These are phyloP conservation scores for Caerostris darwini DNA, from an alignment of 1,140 invertebrate species.

Conservation along the genomic window DNA sequence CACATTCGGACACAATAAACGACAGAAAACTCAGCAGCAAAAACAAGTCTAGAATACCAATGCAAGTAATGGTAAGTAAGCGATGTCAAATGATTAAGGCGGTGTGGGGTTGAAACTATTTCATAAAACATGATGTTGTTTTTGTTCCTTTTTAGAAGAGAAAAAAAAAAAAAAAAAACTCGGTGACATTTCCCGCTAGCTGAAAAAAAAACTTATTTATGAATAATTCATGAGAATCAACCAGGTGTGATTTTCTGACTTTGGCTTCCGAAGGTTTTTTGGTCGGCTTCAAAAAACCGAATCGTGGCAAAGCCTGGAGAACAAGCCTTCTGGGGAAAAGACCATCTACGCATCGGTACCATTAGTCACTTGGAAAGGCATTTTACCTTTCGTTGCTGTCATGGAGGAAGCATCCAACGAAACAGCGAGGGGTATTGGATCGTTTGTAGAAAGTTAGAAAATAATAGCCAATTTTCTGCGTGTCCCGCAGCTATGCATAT, in stretches of 20 bases:
- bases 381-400: slow-evolving; percentile 32
- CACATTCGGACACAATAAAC: slow-evolving; percentile 9
- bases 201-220: slow-evolving; percentile 12
- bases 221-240: slow-evolving; percentile 55
- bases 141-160: not conserved
- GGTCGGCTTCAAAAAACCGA: not conserved
- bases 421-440: not conserved
- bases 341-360: slow-evolving; percentile 43
- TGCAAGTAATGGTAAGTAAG: not conserved
- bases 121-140: not conserved
- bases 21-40: slow-evolving; percentile 16
- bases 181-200: slow-evolving; percentile 44
- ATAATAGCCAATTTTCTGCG: slow-evolving; percentile 39
- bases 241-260: slow-evolving; percentile 26
- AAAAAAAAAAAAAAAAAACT: slow-evolving; percentile 7
- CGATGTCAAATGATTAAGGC: not conserved
- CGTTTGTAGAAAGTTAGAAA: slow-evolving; percentile 55
- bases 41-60: not conserved
- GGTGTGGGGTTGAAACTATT: not conserved
- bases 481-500: slow-evolving; percentile 1
- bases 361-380: slow-evolving; percentile 25
- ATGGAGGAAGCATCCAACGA: slow-evolving; percentile 12
- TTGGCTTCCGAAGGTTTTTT: slow-evolving; percentile 42
- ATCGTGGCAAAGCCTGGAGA: not conserved
- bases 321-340: slow-evolving; percentile 35